phyloP scores from a whole-genome alignment of 2,113 vertebrate species.

The Corythoichthys intestinalis region DNA sequence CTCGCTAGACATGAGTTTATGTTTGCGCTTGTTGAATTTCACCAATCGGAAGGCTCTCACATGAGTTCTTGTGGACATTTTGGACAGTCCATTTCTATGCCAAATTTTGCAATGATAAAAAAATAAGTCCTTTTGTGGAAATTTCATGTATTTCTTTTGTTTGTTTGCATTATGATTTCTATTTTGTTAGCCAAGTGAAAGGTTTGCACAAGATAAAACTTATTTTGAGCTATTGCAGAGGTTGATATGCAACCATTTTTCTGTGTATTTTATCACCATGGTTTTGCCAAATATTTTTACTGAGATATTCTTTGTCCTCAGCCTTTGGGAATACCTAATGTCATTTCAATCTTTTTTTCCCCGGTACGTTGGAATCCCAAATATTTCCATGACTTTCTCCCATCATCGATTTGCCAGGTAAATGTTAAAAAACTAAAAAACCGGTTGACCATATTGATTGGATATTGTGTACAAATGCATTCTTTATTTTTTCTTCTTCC shows the following conservation, averaged over 20 bases:
- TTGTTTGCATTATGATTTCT: not conserved
- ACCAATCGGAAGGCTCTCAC: not conserved
- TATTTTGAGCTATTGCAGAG: not conserved
- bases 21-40: not conserved
- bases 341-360: constrained; percentile 16
- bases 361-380: constrained; percentile 21
- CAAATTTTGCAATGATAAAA: not conserved
- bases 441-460: not conserved
- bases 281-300: not conserved
- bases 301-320: not conserved
- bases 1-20: not conserved
- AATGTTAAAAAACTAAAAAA: constrained; percentile 12
- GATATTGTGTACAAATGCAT: not conserved
- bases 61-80: not conserved
- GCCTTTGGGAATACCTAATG: constrained; percentile 1
- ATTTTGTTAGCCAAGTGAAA: not conserved
- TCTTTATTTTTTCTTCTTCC: not conserved
- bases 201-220: not conserved
- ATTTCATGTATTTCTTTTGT: not conserved
- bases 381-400: constrained; percentile 25
- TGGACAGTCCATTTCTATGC: not conserved
- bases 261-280: not conserved
- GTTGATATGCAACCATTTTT: not conserved
- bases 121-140: not conserved
- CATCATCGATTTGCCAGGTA: constrained; percentile 15